phyloP scores from a whole-genome alignment of 2,888 invertebrate genomes.

The Andrena bicolor region DNA sequence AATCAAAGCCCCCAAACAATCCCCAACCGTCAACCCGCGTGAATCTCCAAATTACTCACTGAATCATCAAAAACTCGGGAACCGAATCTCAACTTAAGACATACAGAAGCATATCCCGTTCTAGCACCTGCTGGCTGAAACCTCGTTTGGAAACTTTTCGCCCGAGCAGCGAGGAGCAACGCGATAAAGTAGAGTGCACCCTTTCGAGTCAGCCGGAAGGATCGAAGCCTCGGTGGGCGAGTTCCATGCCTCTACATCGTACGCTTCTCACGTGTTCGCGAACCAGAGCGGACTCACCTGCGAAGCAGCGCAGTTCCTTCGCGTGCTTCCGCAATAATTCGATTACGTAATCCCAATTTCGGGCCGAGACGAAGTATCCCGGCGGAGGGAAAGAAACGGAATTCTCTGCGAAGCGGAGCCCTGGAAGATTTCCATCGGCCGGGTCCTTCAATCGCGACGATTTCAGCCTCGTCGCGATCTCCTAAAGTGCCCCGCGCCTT shows the following conservation, averaged over 20 bases:
- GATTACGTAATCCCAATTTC: constrained; percentile 53
- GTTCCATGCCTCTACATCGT: constrained; percentile 7
- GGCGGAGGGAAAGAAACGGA: not conserved
- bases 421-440: constrained; percentile 45
- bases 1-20: no score
- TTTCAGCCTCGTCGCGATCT: constrained; percentile 10
- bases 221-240: constrained; percentile 36
- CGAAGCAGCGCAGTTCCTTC: constrained; percentile 37
- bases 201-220: constrained; percentile 21
- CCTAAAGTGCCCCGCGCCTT: constrained; percentile 18
- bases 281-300: constrained; percentile 25
- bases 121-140: not conserved
- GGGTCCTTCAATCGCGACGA: constrained; percentile 1
- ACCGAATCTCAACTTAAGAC: not conserved
- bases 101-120: not conserved
- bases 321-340: constrained; percentile 58
- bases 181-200: constrained; percentile 14
- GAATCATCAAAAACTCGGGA: no score
- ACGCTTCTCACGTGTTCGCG: constrained; percentile 31
- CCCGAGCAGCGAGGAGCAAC: constrained; percentile 28
- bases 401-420: not conserved
- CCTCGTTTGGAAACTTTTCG: constrained; percentile 18
- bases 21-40: no score
- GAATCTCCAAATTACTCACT: no score
- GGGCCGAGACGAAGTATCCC: constrained; percentile 28